Conservation (phyloP, 2,888 invertebrate species). For the Acleris emargana region DNA sequence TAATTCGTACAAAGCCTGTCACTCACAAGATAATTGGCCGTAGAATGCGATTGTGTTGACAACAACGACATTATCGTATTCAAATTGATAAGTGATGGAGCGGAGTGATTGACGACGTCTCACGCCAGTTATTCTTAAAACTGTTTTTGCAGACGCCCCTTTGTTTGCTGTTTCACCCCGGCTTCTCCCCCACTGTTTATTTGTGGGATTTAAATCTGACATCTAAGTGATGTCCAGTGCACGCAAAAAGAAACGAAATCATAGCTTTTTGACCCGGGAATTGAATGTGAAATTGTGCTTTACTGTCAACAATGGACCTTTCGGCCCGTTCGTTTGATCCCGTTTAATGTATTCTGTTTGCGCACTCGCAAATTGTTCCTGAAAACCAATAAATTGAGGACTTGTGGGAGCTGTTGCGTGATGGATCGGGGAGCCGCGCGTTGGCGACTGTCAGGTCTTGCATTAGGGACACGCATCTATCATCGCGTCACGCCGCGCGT, state of each 20-base stretch:
- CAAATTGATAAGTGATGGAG: constrained; percentile 38
- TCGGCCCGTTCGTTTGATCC: constrained; percentile 19
- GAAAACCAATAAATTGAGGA: constrained; percentile 20
- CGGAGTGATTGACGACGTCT: constrained; percentile 53
- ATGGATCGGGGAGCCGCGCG: background rate
- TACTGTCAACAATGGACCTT: constrained; percentile 18
- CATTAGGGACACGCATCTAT: constrained; percentile 34
- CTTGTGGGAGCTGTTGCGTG: constrained; percentile 7
- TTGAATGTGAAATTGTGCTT: constrained; percentile 17
- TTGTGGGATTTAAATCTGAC: constrained; percentile 30
- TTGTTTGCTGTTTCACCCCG: constrained; percentile 29
- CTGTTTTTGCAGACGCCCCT: constrained; percentile 44
- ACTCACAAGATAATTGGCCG: constrained; percentile 21
- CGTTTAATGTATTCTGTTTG: constrained; percentile 32
- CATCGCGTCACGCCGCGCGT: constrained; percentile 25
- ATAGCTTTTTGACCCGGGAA: constrained; percentile 15
- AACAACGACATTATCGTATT: constrained; percentile 27
- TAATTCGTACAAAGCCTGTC: constrained; percentile 13
- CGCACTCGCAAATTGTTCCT: constrained; percentile 23
- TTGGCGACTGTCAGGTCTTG: constrained; percentile 1
- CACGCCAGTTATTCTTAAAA: constrained; percentile 51
- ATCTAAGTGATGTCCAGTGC: constrained; percentile 32
- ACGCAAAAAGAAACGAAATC: constrained; percentile 18
- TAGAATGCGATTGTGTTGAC: constrained; percentile 9
- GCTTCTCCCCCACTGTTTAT: constrained; percentile 33